These are phyloP conservation scores for Himalopsyche kuldschensis DNA, from an alignment of 2,888 invertebrate genomes.

Conservation along the genomic window DNA sequence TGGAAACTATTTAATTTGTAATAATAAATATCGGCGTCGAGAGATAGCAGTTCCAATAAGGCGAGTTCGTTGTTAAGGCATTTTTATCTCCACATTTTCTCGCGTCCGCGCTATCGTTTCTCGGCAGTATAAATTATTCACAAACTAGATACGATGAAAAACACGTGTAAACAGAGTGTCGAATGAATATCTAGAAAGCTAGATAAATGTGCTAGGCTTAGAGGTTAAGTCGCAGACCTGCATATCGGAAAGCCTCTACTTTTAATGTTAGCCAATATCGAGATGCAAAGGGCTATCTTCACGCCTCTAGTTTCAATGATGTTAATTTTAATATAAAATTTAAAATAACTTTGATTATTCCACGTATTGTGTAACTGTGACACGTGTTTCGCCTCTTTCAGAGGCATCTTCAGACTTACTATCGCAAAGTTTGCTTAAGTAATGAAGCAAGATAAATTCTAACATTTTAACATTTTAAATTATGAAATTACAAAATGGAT, in stretches of 20 bases:
- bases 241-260: not conserved
- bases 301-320: not conserved
- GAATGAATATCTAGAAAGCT: conserved; percentile 20
- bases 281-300: not conserved
- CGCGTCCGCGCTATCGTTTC: not conserved
- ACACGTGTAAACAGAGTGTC: conserved; percentile 23
- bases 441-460: too few species aligned
- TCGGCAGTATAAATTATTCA: not conserved
- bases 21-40: too few species aligned
- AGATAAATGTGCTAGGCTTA: conserved; percentile 4
- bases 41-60: not conserved
- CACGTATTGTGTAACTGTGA: too few species aligned
- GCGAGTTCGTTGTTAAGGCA: not conserved
- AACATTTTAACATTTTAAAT: too few species aligned
- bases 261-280: not conserved
- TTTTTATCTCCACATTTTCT: conserved; percentile 2
- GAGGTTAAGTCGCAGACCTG: conserved; percentile 21
- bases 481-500: too few species aligned
- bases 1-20: too few species aligned
- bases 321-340: too few species aligned
- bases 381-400: too few species aligned
- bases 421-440: too few species aligned
- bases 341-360: too few species aligned
- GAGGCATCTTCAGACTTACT: too few species aligned
- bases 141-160: conserved; percentile 1